Percentiles rank a stretch among this genome's conserved stretches.
Evolutionary conservation across 2,797 vertebrate genomes (phyloP).

Genomic region (Buceros bicornis): DNA sequence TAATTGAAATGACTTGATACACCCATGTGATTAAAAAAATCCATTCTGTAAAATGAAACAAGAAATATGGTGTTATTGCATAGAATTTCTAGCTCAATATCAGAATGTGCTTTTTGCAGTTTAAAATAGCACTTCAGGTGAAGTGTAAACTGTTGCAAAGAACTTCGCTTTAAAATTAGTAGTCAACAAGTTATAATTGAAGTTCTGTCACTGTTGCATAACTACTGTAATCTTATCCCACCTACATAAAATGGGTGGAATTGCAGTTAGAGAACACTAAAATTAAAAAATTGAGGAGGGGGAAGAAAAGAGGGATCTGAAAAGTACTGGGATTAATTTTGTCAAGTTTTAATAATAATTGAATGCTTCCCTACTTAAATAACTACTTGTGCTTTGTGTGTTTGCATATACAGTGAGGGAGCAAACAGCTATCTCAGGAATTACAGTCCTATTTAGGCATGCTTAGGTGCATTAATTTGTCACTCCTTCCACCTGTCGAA

Average conservation of each 20-base stretch:
- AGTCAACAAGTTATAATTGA: slow-evolving; percentile 64
- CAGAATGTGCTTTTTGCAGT: background rate
- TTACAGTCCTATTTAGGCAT: background rate
- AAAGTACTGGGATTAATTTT: slow-evolving; percentile 35
- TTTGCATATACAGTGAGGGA: background rate
- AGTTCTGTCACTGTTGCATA: slow-evolving; percentile 65
- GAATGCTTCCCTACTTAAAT: slow-evolving; percentile 52
- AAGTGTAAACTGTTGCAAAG: slow-evolving; percentile 24
- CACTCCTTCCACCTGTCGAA: background rate
- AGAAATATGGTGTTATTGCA: background rate
- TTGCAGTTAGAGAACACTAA: slow-evolving; percentile 55
- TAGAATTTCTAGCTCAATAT: background rate
- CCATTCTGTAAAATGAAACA: background rate
- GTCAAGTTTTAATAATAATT: slow-evolving; percentile 41
- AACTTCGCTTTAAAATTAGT: slow-evolving; percentile 27
- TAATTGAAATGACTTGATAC: background rate
- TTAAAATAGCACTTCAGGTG: slow-evolving; percentile 16
- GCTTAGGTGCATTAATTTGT: background rate
- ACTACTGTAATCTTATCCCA: slow-evolving; percentile 54
- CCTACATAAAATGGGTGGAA: slow-evolving; percentile 59
- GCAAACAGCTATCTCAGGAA: background rate
- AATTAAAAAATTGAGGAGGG: slow-evolving; percentile 63
- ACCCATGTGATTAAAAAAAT: background rate
- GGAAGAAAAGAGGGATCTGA: slow-evolving; percentile 33
- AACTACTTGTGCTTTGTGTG: background rate